Conservation (phyloP, 2,797 vertebrate genomes). For the Liasis olivaceus region DNA sequence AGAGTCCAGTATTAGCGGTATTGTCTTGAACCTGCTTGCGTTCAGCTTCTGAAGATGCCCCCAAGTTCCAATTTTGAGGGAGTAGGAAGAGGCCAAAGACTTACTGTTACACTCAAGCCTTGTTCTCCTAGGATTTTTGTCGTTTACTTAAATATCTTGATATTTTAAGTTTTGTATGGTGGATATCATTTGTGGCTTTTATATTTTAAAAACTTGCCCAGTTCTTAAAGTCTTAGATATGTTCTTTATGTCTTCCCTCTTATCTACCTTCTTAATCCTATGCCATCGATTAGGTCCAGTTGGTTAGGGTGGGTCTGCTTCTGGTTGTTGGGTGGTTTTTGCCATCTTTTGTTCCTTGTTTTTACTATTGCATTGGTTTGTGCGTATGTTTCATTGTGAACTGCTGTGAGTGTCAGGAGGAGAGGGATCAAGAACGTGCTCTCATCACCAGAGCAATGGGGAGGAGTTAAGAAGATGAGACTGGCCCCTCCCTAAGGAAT, state of each 20-base stretch:
- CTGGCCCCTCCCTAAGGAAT: too few relatives aligned
- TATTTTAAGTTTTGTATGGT: not conserved
- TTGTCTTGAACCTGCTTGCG: not conserved
- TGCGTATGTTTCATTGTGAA: not conserved
- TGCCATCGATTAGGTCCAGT: not conserved
- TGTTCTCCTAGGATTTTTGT: not conserved
- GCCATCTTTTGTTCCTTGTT: not conserved
- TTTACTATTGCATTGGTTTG: not conserved
- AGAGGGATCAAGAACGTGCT: too few relatives aligned
- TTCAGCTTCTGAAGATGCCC: not conserved
- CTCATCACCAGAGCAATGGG: too few relatives aligned
- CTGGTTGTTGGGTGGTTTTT: not conserved
- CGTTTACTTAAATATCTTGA: not conserved
- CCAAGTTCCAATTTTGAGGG: not conserved
- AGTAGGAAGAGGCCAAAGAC: not conserved
- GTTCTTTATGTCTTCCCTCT: not conserved
- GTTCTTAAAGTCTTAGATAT: not conserved
- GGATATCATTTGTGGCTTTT: not conserved
- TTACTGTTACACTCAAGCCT: not conserved
- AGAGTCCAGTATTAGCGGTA: not conserved
- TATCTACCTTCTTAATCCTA: not conserved
- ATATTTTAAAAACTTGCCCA: not conserved
- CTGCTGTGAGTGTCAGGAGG: too few relatives aligned
- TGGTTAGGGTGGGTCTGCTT: not conserved
- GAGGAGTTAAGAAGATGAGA: too few relatives aligned